These are phyloP conservation scores for Sorex maritimensis DNA, from an alignment of 2,797 vertebrate species.

Conservation along the genomic window DNA sequence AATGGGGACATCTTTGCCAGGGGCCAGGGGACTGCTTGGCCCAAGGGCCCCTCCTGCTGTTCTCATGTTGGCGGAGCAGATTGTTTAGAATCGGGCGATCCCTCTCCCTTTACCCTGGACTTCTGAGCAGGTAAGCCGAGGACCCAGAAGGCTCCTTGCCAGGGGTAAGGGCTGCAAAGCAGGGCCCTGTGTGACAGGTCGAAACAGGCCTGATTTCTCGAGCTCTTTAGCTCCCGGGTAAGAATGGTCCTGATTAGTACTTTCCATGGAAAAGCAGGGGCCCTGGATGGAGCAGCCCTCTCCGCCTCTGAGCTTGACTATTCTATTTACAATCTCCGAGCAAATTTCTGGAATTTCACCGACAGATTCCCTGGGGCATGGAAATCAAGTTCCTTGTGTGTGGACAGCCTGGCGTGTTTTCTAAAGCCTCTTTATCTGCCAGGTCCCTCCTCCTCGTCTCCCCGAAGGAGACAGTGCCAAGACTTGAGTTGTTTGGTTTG, in stretches of 20 bases:
- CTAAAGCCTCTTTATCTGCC: constrained; percentile 62
- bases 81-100: background rate
- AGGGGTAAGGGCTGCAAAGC: background rate
- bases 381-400: constrained; percentile 64
- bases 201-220: constrained; percentile 24
- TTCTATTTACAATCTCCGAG: constrained; percentile 71
- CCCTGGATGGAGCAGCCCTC: background rate
- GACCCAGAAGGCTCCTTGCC: background rate
- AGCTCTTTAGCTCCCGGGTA: background rate
- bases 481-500: constrained; percentile 70
- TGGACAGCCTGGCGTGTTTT: constrained; percentile 25
- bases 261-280: constrained; percentile 18
- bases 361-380: constrained; percentile 68
- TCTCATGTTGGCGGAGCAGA: background rate
- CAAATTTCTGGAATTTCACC: constrained; percentile 78
- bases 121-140: constrained; percentile 6
- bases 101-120: no score
- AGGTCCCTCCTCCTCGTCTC: constrained; percentile 18
- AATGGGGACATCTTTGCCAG: background rate
- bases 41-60: background rate
- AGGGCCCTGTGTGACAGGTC: background rate
- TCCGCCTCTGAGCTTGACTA: constrained; percentile 45
- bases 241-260: background rate
- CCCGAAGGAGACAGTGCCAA: constrained; percentile 54
- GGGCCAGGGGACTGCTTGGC: background rate